These are phyloP conservation scores for Tenebrosternarchus preto DNA, from an alignment of 2,113 vertebrate species.

Conservation along the genomic window DNA sequence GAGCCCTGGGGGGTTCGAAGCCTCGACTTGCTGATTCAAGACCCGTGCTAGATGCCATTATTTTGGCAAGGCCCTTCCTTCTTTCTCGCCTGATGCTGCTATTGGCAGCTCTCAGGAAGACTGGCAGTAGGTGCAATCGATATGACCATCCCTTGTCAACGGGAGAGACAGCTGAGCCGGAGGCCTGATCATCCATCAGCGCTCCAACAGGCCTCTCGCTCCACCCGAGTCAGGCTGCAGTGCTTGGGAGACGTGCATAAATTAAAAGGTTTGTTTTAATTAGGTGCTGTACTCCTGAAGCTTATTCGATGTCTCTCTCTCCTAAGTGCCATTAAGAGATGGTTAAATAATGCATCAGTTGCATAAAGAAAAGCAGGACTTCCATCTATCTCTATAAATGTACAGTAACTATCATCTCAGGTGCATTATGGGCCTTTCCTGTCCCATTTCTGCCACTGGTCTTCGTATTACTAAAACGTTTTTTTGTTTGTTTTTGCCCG, in stretches of 20 bases:
- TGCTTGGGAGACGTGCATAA: slow-evolving; percentile 56
- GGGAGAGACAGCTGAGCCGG: slow-evolving; percentile 63
- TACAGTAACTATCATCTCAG: slow-evolving; percentile 42
- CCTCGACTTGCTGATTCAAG: slow-evolving; percentile 53
- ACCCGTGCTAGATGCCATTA: slow-evolving; percentile 63
- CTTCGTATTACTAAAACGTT: neutral
- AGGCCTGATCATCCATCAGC: slow-evolving; percentile 64
- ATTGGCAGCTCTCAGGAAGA: slow-evolving; percentile 69
- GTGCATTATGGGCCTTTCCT: slow-evolving; percentile 47
- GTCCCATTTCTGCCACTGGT: neutral
- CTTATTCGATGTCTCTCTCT: slow-evolving; percentile 59
- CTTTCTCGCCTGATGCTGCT: slow-evolving; percentile 54
- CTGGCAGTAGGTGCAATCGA: slow-evolving; percentile 69
- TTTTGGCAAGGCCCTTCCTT: slow-evolving; percentile 58
- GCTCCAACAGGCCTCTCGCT: slow-evolving; percentile 45
- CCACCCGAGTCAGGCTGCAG: slow-evolving; percentile 49
- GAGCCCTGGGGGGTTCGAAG: slow-evolving; percentile 2
- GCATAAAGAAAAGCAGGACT: slow-evolving; percentile 49
- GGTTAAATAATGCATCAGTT: slow-evolving; percentile 68
- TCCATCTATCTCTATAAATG: slow-evolving; percentile 54
- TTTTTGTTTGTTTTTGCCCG: neutral
- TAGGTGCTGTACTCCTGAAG: slow-evolving; percentile 56
- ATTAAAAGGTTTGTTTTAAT: slow-evolving; percentile 70
- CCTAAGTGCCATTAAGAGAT: slow-evolving; percentile 61
- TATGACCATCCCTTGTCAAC: slow-evolving; percentile 66